A percentile compares a stretch with the other conserved stretches of the same genome.
Conservation (phyloP, 2,113 vertebrate genomes). For the Lepus timidus region DNA sequence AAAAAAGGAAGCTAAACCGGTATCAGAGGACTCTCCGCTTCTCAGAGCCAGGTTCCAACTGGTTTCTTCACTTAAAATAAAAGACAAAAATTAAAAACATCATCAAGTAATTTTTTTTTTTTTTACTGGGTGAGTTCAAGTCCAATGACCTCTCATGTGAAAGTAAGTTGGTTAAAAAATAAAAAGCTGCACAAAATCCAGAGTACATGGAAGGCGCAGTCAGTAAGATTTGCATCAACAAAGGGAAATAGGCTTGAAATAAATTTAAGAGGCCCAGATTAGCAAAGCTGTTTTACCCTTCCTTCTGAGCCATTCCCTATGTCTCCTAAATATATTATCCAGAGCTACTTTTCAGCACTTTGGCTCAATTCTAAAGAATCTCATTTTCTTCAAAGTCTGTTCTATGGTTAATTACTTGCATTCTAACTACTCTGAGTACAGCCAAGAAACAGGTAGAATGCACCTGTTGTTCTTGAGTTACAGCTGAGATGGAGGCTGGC, state of each 20-base stretch:
- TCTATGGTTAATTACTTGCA: conserved; percentile 59
- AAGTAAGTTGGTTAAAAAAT: background rate
- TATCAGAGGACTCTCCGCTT: background rate
- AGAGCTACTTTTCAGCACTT: conserved; percentile 61
- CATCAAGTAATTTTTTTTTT: background rate
- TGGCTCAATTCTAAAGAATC: conserved; percentile 58
- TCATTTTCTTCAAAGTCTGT: conserved; percentile 62
- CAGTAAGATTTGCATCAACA: background rate
- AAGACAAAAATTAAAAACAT: background rate
- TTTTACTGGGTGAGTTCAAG: conserved; percentile 42
- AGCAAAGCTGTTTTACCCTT: conserved; percentile 45
- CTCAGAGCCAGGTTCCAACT: background rate
- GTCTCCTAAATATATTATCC: conserved; percentile 21
- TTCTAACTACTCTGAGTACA: background rate
- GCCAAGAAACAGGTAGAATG: conserved; percentile 66
- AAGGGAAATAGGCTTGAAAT: conserved; percentile 26
- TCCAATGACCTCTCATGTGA: conserved; percentile 23
- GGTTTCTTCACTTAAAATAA: background rate
- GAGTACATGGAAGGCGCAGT: background rate
- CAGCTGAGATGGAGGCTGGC: conserved; percentile 53
- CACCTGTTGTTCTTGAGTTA: conserved; percentile 70
- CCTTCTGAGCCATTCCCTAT: conserved; percentile 53
- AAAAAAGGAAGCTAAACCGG: background rate
- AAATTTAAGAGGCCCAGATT: conserved; percentile 39
- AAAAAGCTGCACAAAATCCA: background rate